A percentile compares a stretch with the other conserved stretches of the same genome.
Conservation (phyloP, 1,140 invertebrate genomes). For the Ips typographus region DNA sequence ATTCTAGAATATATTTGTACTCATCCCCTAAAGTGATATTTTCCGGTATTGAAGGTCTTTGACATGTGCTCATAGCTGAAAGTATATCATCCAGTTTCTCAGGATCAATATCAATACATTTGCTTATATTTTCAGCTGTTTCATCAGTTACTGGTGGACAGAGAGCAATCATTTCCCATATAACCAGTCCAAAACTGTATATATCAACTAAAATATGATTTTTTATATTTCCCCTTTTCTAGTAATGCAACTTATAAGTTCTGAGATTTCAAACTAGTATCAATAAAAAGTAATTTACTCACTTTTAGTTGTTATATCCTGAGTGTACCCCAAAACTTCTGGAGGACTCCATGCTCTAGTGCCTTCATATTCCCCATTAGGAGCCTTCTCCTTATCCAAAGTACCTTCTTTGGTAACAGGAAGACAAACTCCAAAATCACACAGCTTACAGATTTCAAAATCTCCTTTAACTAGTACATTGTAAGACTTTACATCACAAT, state of each 20-base stretch:
- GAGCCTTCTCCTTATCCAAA: conserved; percentile 57
- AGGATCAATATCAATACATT: conserved; percentile 44
- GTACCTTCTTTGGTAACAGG: conserved; percentile 66
- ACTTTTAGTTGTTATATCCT: conserved; percentile 63
- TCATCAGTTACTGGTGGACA: conserved; percentile 61
- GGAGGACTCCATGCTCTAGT: conserved; percentile 78
- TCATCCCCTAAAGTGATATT: conserved; percentile 60
- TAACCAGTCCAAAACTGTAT: conserved; percentile 73
- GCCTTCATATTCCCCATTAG: conserved; percentile 59
- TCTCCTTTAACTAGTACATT: conserved; percentile 77
- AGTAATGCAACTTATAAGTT: neutral
- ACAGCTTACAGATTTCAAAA: conserved; percentile 75
- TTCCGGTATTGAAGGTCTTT: conserved; percentile 62
- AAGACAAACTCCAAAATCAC: conserved; percentile 82
- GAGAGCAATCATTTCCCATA: conserved; percentile 81
- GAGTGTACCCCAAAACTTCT: conserved; percentile 64
- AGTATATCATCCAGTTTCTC: conserved; percentile 29
- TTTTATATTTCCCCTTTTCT: neutral
- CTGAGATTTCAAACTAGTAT: too few species aligned
- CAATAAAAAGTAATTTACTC: neutral
- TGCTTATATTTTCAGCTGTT: conserved; percentile 47
- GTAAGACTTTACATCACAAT: conserved; percentile 83
- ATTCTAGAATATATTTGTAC: conserved; percentile 66
- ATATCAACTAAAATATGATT: conserved; percentile 62
- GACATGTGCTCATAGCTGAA: conserved; percentile 30